These are phyloP conservation scores for Capra hircus DNA, from an alignment of 2,113 vertebrate species.

Conservation along the genomic window DNA sequence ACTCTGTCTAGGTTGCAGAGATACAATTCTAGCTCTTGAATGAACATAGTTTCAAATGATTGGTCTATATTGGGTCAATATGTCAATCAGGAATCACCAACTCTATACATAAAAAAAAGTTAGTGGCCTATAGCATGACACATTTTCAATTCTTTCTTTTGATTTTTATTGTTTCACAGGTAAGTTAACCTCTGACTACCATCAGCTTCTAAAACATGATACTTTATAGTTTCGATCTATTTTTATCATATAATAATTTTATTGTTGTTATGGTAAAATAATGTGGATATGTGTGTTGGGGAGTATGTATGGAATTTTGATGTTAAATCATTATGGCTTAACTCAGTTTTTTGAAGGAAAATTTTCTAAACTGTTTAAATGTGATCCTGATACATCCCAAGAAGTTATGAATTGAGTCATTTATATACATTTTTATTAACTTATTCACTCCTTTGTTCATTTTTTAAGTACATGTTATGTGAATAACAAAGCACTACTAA, in stretches of 20 bases:
- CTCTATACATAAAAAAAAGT: neutral
- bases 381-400: neutral
- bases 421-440: neutral
- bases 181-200: neutral
- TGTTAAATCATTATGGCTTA: neutral
- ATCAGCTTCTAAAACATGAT: neutral
- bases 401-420: neutral
- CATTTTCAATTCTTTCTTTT: neutral
- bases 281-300: neutral
- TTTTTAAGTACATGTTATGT: neutral
- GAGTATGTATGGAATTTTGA: neutral
- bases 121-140: neutral
- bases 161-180: conserved; percentile 23
- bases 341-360: neutral
- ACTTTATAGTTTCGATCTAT: neutral
- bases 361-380: neutral
- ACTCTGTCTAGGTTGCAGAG: neutral
- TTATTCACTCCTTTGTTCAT: neutral
- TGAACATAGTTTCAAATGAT: neutral
- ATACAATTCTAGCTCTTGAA: neutral
- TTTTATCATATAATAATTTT: neutral
- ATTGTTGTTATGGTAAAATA: neutral
- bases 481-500: neutral
- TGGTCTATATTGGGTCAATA: neutral
- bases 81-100: conserved; percentile 24